Base-by-base conservation (phyloP, 2,113 vertebrate species). In the Melierax canorus region DNA sequence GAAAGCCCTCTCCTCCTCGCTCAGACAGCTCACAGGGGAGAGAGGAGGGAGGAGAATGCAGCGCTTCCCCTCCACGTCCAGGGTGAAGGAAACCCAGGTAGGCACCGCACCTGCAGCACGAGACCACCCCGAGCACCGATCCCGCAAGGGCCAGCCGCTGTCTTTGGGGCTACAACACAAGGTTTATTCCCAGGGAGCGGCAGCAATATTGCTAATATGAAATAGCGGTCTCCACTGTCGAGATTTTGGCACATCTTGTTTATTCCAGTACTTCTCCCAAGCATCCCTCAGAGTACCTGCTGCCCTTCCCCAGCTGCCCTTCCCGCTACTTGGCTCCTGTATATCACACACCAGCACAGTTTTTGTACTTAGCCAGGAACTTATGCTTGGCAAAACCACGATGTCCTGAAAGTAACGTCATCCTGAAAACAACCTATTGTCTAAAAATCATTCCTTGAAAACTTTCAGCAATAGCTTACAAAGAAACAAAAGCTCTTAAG, bases 51-150 rank as follows among this genome's bases (percentile, higher is more conserved):
- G 38, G 12, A 60, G n/a, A 67, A 67, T 16, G 3, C 15, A 15
- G 12, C 32, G 34, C 27, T 77, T 26, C 15, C 36, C 34, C 27
- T 73, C 38, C 5, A 0, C 16, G 23, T 26, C 32, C 59, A 39
- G 21, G 17, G 29, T 12, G 60, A 50, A 56, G 59, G 24, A 88
- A 55, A 83, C 23, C 17, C 41, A 32, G 34, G 11, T 43, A 12
- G 2, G 6, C 9, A 22, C 2, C 29, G 24, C 53, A 45, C 1
- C 1, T 1, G 3, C 17, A 15, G 32, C 41, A 41, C 2, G 1
- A 53, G 26, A 43, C 9, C 32, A 27, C 30, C 36, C 21, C 1
- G 0, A 73, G 48, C 38, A 74, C 41, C 1, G 1, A 64, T 38
- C 48, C 62, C 51, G 10, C 56, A 29, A 75, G 38, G 30, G 11